Conservation (phyloP, 2,113 vertebrate genomes). For the Colossoma macropomum region DNA sequence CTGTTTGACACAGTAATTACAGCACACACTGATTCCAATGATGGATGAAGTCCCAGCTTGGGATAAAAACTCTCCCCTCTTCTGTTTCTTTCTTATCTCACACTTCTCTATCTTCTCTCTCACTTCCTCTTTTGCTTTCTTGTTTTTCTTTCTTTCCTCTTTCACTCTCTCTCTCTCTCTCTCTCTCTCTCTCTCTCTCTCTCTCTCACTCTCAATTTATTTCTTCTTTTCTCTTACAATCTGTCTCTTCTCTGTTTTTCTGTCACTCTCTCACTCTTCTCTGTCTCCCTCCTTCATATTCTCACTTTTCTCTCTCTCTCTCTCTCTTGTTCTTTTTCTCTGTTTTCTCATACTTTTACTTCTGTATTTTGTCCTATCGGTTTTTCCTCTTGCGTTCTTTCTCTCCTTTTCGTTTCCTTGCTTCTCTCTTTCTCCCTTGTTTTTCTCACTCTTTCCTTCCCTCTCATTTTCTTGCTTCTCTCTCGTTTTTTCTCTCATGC, state of each 20-base stretch:
- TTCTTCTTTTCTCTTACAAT: not conserved
- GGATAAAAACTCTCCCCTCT: slow-evolving; percentile 68
- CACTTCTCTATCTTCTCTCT: slow-evolving; percentile 49
- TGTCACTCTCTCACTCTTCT: slow-evolving; percentile 45
- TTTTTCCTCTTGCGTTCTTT: not conserved
- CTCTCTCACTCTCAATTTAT: slow-evolving; percentile 36
- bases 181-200: not conserved
- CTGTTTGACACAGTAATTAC: slow-evolving; percentile 87
- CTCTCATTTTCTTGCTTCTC: slow-evolving; percentile 6
- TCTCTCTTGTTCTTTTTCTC: too few species aligned
- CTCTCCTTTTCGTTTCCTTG: not conserved
- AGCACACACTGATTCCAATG: slow-evolving; percentile 84
- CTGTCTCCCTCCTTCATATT: slow-evolving; percentile 51
- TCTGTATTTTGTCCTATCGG: slow-evolving; percentile 38
- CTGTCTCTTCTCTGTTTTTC: not conserved
- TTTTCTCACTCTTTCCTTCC: slow-evolving; percentile 33
- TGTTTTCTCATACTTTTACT: slow-evolving; percentile 4
- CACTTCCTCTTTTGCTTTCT: not conserved
- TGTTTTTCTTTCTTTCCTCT: not conserved
- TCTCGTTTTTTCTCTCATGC: too few species aligned
- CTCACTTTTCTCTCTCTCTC: too few species aligned
- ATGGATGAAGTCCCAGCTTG: slow-evolving; percentile 84
- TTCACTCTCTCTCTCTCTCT: slow-evolving; percentile 29
- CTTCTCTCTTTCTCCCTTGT: too few species aligned
- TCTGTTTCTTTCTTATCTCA: slow-evolving; percentile 56